These are phyloP conservation scores for Ia io DNA, from an alignment of 2,113 vertebrate genomes.

Conservation along the genomic window DNA sequence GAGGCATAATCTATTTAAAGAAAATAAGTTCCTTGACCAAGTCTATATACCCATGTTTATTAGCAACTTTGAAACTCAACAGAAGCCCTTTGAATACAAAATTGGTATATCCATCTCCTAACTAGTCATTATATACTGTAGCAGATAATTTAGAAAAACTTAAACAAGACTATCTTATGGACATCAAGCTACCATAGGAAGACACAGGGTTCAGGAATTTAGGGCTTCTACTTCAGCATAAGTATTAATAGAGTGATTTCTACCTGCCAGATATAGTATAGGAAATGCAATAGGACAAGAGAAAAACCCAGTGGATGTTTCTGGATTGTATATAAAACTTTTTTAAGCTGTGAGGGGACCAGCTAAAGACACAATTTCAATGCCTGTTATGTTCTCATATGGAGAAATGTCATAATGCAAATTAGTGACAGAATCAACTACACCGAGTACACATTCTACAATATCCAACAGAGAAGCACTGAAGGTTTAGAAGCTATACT, in stretches of 20 bases:
- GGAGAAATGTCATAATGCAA: slow-evolving; percentile 7
- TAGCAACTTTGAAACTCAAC: neutral
- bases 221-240: neutral
- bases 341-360: neutral
- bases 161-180: neutral
- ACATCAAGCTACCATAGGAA: neutral
- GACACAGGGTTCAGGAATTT: neutral
- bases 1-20: neutral
- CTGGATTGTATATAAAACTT: neutral
- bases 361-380: neutral
- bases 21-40: neutral
- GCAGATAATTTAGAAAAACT: neutral
- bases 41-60: neutral
- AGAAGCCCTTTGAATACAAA: neutral
- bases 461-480: neutral
- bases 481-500: neutral
- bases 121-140: neutral
- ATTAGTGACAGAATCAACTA: neutral
- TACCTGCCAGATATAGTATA: neutral
- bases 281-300: neutral
- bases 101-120: neutral
- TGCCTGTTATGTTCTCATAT: neutral
- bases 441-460: neutral
- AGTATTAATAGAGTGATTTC: neutral
- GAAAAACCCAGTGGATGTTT: neutral